phyloP scores from a whole-genome alignment of 1,140 invertebrate genomes.

The Platorchestia sp. region DNA sequence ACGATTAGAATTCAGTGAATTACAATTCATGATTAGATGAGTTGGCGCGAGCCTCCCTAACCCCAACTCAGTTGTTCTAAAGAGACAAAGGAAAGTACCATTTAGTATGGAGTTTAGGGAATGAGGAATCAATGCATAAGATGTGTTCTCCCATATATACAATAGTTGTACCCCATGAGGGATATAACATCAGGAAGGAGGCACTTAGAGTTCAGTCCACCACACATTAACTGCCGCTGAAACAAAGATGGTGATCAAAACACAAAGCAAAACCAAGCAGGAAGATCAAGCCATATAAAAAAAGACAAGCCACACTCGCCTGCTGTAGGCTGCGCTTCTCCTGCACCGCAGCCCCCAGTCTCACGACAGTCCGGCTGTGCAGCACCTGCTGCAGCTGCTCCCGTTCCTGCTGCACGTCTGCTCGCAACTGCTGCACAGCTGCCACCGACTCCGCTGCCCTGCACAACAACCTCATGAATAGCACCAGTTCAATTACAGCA shows the following conservation, averaged over 20 bases:
- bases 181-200: no score
- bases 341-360: not conserved
- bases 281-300: not conserved
- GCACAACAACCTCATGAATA: not conserved
- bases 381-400: slow-evolving; percentile 24
- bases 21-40: no score
- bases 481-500: not conserved
- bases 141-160: no score
- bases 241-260: not conserved
- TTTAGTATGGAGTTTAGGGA: no score
- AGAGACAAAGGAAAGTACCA: no score
- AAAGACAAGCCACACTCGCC: not conserved
- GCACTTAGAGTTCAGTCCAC: no score
- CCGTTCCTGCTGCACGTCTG: not conserved
- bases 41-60: no score
- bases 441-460: not conserved
- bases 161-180: no score
- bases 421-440: not conserved
- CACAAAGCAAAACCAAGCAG: not conserved
- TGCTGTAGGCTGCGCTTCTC: not conserved
- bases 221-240: not conserved
- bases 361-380: not conserved
- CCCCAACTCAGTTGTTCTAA: no score
- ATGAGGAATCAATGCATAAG: no score
- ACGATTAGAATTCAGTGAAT: no score